phyloP scores from a whole-genome alignment of 2,113 vertebrate genomes.

The Orientallactaga bullata region DNA sequence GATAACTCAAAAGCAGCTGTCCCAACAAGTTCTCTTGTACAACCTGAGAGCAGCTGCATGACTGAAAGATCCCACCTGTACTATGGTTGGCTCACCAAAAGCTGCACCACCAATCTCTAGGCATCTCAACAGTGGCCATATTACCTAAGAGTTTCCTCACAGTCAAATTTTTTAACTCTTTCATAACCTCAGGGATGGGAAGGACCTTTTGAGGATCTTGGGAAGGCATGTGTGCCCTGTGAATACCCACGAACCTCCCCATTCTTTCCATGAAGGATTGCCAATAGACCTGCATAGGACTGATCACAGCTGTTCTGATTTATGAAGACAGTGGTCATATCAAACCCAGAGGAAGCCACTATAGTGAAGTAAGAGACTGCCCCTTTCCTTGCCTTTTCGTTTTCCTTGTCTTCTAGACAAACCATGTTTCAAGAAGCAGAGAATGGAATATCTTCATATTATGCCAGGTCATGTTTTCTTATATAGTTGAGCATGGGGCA shows the following conservation, averaged over 20 bases:
- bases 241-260: no score
- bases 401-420: background rate
- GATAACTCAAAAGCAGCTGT: background rate
- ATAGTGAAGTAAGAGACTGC: rapidly evolving
- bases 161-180: background rate
- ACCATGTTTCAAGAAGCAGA: background rate
- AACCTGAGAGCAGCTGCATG: no score
- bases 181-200: background rate
- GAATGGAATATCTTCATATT: background rate
- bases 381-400: no score
- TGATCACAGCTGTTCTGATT: background rate
- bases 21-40: background rate
- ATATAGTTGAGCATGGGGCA: background rate
- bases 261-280: background rate
- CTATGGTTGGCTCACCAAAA: background rate
- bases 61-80: background rate
- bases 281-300: background rate
- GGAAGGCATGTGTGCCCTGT: no score
- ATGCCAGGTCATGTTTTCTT: background rate
- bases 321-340: background rate
- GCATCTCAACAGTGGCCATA: background rate
- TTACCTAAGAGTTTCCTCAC: background rate
- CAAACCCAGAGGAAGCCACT: background rate
- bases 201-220: background rate
- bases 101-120: background rate